Percentiles rank a stretch among this genome's conserved stretches.
These are phyloP conservation scores for Cathartes aura DNA, from an alignment of 2,113 vertebrate genomes.

Conservation along the genomic window DNA sequence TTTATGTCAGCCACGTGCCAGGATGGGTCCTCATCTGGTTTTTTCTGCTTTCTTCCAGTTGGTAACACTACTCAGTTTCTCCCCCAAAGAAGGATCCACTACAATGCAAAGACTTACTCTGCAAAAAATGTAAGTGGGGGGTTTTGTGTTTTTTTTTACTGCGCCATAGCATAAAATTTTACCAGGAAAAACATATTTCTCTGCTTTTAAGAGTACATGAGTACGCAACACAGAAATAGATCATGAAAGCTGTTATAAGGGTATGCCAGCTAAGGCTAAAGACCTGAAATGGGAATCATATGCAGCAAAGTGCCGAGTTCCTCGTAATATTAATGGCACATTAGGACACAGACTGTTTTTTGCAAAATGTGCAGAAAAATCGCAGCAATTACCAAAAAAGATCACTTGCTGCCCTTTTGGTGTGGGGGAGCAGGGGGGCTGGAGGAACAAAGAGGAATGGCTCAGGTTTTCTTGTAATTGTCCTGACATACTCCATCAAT, in stretches of 20 bases:
- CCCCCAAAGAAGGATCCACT: not conserved
- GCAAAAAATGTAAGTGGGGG: not conserved
- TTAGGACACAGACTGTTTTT: rapidly evolving
- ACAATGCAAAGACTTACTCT: not conserved
- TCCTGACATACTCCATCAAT: not conserved
- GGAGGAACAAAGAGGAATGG: not conserved
- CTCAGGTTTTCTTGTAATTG: not conserved
- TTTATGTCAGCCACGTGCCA: not conserved
- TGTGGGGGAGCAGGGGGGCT: not conserved
- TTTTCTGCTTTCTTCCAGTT: not conserved
- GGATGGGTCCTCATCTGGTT: not conserved
- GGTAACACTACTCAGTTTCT: not conserved
- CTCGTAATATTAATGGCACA: not conserved
- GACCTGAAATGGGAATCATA: not conserved
- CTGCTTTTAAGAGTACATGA: not conserved
- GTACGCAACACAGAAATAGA: not conserved
- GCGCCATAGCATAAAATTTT: not conserved
- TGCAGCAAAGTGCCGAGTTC: not conserved
- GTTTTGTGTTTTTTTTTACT: not conserved
- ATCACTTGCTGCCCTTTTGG: not conserved
- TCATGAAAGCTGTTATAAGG: not conserved
- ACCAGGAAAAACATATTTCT: not conserved
- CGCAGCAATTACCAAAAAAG: not conserved
- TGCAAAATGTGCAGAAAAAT: not conserved
- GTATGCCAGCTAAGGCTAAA: not conserved